Conservation (phyloP, 2,113 vertebrate genomes). For the Oryzias melastigma region DNA sequence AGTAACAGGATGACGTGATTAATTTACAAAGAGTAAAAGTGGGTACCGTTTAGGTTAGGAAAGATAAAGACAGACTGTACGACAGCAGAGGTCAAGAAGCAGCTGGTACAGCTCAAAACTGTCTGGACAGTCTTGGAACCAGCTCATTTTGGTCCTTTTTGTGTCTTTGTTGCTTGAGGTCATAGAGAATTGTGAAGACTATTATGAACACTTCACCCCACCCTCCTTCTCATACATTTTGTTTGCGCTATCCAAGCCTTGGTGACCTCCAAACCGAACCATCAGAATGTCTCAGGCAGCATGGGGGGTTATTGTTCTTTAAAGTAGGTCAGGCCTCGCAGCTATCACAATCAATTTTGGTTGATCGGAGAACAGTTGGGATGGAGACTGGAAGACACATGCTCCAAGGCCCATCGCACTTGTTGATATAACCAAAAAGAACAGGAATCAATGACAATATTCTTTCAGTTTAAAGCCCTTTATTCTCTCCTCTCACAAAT, state of each 20-base stretch:
- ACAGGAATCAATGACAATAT: conserved; percentile 63
- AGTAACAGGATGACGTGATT: not conserved
- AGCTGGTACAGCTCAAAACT: conserved; percentile 16
- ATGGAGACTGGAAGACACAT: conserved; percentile 29
- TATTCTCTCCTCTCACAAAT: conserved; percentile 30
- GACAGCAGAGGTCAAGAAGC: conserved; percentile 11
- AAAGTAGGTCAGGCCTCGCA: conserved; percentile 82
- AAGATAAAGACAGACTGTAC: conserved; percentile 15
- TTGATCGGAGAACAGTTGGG: conserved; percentile 62
- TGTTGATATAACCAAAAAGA: conserved; percentile 66
- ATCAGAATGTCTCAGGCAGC: conserved; percentile 63
- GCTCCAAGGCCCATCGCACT: conserved; percentile 66
- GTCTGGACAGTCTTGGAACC: conserved; percentile 28
- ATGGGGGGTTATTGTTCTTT: conserved; percentile 80
- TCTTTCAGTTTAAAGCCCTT: conserved; percentile 40
- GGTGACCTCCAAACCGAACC: conserved; percentile 76
- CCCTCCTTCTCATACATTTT: conserved; percentile 12
- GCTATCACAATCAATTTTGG: conserved; percentile 74
- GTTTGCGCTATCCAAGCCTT: conserved; percentile 25
- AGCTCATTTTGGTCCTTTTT: conserved; percentile 33
- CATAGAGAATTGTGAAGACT: conserved; percentile 25
- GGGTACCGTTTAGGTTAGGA: not conserved
- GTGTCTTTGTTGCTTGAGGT: conserved; percentile 39
- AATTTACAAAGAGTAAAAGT: not conserved
- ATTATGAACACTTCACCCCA: conserved; percentile 37